Evolutionary conservation across 2,888 invertebrate genomes (phyloP).

Genomic region (Caenorhabditis sulstoni): DNA sequence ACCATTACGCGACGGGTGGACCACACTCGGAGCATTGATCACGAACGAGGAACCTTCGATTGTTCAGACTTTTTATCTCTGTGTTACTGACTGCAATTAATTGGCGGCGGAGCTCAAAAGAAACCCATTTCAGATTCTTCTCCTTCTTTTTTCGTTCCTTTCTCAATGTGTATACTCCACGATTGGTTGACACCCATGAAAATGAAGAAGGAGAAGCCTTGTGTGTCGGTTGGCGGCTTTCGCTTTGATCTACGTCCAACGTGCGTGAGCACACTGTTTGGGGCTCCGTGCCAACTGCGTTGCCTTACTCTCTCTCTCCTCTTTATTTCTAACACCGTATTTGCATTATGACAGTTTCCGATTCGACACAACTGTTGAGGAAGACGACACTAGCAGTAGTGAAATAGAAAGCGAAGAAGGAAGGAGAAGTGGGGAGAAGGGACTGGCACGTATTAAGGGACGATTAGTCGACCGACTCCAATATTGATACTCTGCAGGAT

Average conservation of each 20-base stretch:
- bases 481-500: constrained; percentile 37
- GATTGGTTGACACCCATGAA: constrained; percentile 20
- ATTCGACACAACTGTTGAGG: constrained; percentile 56
- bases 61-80: background rate
- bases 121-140: constrained; percentile 26
- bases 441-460: constrained; percentile 39
- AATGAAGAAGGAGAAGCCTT: constrained; percentile 31
- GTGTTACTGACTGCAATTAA: constrained; percentile 30
- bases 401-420: background rate
- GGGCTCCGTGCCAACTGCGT: constrained; percentile 42
- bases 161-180: constrained; percentile 43
- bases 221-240: constrained; percentile 46
- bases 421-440: constrained; percentile 5
- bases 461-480: constrained; percentile 35
- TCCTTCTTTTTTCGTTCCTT: constrained; percentile 11
- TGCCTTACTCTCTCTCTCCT: constrained; percentile 13
- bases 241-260: constrained; percentile 41
- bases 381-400: constrained; percentile 41
- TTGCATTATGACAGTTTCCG: constrained; percentile 52
- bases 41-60: background rate
- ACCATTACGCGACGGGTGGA: background rate
- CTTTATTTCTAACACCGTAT: constrained; percentile 49
- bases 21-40: too few relatives aligned
- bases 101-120: constrained; percentile 46
- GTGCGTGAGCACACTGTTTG: constrained; percentile 54